Conservation (phyloP, 2,797 vertebrate species). For the Parauchenoglanis punctatus region DNA sequence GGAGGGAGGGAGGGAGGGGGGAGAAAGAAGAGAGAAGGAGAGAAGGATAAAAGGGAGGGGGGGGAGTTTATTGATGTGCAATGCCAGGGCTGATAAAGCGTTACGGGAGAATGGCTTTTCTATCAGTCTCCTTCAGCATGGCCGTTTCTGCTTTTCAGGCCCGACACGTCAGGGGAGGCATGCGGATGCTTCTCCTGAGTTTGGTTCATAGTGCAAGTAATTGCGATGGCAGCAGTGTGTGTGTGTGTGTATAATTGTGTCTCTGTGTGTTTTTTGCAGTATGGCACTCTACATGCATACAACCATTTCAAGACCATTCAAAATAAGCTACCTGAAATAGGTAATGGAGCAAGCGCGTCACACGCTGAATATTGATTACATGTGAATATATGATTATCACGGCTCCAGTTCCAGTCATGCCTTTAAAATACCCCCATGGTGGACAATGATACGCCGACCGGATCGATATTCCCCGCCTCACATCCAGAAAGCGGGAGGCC, state of each 20-base stretch:
- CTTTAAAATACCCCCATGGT: conserved; percentile 62
- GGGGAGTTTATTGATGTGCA: conserved; percentile 77
- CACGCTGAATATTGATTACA: conserved; percentile 63
- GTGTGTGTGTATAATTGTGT: neutral
- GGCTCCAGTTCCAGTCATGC: conserved; percentile 74
- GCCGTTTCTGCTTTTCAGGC: conserved; percentile 73
- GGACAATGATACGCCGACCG: conserved; percentile 67
- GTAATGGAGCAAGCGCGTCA: conserved; percentile 71
- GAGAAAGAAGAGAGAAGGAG: conserved; percentile 36
- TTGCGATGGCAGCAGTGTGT: neutral
- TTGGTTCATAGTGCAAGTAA: conserved; percentile 69
- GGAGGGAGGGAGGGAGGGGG: conserved; percentile 43
- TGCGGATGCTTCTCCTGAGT: conserved; percentile 71
- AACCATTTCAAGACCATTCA: conserved; percentile 20
- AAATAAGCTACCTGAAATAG: conserved; percentile 53
- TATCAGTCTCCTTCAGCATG: conserved; percentile 76
- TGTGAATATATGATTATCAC: conserved; percentile 70
- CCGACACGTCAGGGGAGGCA: conserved; percentile 60
- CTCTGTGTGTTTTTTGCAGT: neutral
- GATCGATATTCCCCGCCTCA: conserved; percentile 68
- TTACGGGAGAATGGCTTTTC: conserved; percentile 72
- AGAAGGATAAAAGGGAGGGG: conserved; percentile 26
- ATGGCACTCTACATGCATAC: neutral
- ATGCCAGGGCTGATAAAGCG: conserved; percentile 75
- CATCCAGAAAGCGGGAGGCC: conserved; percentile 32